Evolutionary conservation across 2,888 invertebrate genomes (phyloP).

Genomic region (Heliconius hortense): DNA sequence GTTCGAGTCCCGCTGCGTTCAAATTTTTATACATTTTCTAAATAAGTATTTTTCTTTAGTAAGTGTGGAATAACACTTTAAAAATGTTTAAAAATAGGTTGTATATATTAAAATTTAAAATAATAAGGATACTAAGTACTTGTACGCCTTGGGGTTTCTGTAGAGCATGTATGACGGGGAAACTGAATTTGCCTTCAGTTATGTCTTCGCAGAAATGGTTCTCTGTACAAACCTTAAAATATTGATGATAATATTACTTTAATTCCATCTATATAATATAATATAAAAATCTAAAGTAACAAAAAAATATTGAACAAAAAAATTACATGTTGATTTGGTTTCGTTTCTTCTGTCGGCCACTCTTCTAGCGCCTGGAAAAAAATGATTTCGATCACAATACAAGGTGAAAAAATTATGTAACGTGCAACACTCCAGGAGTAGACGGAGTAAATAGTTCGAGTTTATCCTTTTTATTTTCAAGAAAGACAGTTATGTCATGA

Average conservation of each 20-base stretch:
- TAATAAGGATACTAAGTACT: slow-evolving; percentile 66
- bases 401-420: not conserved
- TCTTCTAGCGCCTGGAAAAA: slow-evolving; percentile 38
- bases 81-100: too few species aligned
- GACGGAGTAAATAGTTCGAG: not conserved
- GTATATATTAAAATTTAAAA: slow-evolving; percentile 9
- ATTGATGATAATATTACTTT: not conserved
- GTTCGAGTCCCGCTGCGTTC: too few species aligned
- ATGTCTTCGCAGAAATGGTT: slow-evolving; percentile 94
- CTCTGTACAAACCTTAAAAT: slow-evolving; percentile 71
- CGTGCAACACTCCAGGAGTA: not conserved
- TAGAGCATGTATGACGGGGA: slow-evolving; percentile 94
- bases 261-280: too few species aligned
- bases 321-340: slow-evolving; percentile 25
- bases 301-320: not conserved
- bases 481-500: too few species aligned
- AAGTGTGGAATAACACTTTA: too few species aligned
- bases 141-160: slow-evolving; percentile 86
- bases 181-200: slow-evolving; percentile 96
- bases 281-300: not conserved
- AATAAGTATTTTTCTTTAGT: too few species aligned
- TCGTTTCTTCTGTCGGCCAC: slow-evolving; percentile 26
- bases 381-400: not conserved
- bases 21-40: too few species aligned
- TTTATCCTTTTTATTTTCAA: not conserved